phyloP scores from a whole-genome alignment of 2,113 vertebrate genomes.

The Eleginops maclovinus region DNA sequence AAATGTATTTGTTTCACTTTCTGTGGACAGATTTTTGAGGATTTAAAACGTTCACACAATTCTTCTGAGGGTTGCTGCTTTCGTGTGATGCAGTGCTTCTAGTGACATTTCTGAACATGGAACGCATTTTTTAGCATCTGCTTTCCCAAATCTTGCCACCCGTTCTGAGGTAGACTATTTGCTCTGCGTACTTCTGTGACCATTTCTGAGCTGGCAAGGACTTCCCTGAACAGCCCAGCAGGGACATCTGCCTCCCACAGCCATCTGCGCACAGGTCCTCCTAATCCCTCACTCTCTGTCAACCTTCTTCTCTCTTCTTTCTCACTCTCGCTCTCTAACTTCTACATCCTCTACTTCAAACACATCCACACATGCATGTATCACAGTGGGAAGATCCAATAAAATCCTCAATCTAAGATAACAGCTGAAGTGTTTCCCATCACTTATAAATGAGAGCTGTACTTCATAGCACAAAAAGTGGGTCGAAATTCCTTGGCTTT shows the following conservation, averaged over 20 bases:
- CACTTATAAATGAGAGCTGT: conserved; percentile 37
- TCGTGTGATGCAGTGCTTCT: conserved; percentile 17
- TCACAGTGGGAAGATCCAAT: not conserved
- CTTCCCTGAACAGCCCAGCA: conserved; percentile 74
- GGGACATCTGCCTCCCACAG: conserved; percentile 78
- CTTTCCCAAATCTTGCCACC: conserved; percentile 72
- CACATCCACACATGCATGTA: not conserved
- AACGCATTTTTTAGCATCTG: conserved; percentile 75
- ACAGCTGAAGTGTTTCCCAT: conserved; percentile 32
- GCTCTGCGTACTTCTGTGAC: conserved; percentile 70
- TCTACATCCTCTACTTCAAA: conserved; percentile 35
- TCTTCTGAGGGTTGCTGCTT: conserved; percentile 27
- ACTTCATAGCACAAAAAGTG: conserved; percentile 14
- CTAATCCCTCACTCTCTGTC: conserved; percentile 67
- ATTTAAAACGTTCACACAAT: conserved; percentile 20
- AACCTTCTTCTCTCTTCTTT: conserved; percentile 44
- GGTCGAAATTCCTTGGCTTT: conserved; percentile 20
- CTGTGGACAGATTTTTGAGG: not conserved
- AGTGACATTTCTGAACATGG: conserved; percentile 54
- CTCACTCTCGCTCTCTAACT: conserved; percentile 24
- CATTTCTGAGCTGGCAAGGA: conserved; percentile 74
- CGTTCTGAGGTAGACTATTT: conserved; percentile 70
- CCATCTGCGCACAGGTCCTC: conserved; percentile 79
- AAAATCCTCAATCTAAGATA: conserved; percentile 19
- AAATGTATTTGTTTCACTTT: not conserved